Base-by-base conservation (phyloP, 2,797 vertebrate genomes). In the Gymnoscopelus microlampas region DNA sequence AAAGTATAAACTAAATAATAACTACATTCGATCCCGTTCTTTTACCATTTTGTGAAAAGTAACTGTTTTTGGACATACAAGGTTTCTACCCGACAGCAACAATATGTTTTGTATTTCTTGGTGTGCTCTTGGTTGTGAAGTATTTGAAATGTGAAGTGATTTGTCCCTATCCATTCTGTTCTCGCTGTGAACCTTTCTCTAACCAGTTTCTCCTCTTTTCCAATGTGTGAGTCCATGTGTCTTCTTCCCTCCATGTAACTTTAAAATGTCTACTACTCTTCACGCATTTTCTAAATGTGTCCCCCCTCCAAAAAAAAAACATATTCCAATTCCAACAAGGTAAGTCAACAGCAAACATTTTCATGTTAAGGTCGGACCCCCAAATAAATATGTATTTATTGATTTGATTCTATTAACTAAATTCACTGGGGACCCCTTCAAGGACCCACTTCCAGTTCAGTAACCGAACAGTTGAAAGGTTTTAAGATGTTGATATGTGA, bases 231-330 rank as follows among this genome's bases (percentile, higher is more conserved):
- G 24, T 53, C 14, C 49, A 39, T 15, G 35, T 55, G 60, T 62
- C 19, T 15, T 62, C 19, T 15, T 60, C 39, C 29, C 35, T 60
- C 57, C n/a, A 44, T 19, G 57, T 60, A 60, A 60, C 32, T 60
- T 60, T 44, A 10, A 60, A 44, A 39, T 60, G 14, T 44, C 32
- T 51, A 44, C 32, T 51, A 44, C 39, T 51, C 50, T 32, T 44
- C 35, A 60, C 12, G n/a, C 32, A 44, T 60, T 60, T 44, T 60
- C 57, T 60, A 60, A 60, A 60, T 39, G 29, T 39, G 7, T 35
- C 56, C 7, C 50, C 13, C n/a, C 14, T 4, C 10, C 0, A n/a
- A 9, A n/a, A 59, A 15, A 60, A 4, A 4, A 24, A 14, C 5
- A 5, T 2, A 44, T 44, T 64, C 10, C 24, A 35, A 15, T 39